Percentiles rank a stretch among this genome's conserved stretches.
Evolutionary conservation across 2,113 vertebrate species (phyloP).

Genomic region (Ptychochromis oligacanthus): DNA sequence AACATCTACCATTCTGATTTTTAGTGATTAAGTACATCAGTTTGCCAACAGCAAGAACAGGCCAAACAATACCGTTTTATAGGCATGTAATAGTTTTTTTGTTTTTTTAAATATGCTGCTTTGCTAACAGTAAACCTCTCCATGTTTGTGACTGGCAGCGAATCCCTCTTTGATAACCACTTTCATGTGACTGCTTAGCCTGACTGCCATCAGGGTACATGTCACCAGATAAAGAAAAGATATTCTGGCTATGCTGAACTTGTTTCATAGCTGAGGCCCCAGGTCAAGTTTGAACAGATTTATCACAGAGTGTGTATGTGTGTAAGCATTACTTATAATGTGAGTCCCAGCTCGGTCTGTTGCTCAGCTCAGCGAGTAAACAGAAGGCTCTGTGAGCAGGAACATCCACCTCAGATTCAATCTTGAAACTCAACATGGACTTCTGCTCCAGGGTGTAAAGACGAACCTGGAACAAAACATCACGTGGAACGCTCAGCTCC

Average conservation of each 20-base stretch:
- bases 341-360: conserved; percentile 86
- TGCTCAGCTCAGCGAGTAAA: conserved; percentile 87
- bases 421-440: conserved; percentile 85
- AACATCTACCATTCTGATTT: too few species aligned
- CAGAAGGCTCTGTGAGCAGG: conserved; percentile 81
- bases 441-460: conserved; percentile 91
- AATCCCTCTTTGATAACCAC: too few species aligned
- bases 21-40: too few species aligned
- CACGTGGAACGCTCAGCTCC: background rate
- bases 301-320: conserved; percentile 12
- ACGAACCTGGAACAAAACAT: conserved; percentile 76
- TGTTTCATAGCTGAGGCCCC: background rate
- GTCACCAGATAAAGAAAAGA: background rate
- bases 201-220: background rate
- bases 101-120: too few species aligned
- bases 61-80: too few species aligned
- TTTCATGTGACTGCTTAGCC: background rate
- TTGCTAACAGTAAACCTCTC: too few species aligned
- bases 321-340: conserved; percentile 83
- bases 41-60: too few species aligned
- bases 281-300: background rate
- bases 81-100: too few species aligned
- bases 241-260: background rate
- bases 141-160: too few species aligned
- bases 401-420: conserved; percentile 82